Percentiles rank a stretch among this genome's conserved stretches.
Conservation (phyloP, 2,888 invertebrate genomes). For the Bugulina stolonifera region DNA sequence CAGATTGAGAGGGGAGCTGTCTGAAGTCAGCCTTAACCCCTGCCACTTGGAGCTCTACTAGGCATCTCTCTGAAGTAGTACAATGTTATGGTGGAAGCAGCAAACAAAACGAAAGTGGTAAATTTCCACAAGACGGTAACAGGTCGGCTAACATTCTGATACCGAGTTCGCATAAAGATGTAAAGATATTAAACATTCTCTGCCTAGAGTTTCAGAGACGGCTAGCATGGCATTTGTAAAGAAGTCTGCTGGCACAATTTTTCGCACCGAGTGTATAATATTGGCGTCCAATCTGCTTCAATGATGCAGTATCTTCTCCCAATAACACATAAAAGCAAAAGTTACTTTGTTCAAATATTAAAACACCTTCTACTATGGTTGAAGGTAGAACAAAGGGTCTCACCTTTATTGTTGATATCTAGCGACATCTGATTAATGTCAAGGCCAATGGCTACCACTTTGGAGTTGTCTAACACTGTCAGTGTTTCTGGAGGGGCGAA, state of each 20-base stretch:
- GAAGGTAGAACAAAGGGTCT: not conserved
- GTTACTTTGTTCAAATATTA: no score
- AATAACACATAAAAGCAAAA: no score
- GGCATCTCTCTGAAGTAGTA: slow-evolving; percentile 66
- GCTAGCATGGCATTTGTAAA: no score
- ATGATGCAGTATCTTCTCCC: no score
- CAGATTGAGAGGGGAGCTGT: slow-evolving; percentile 68
- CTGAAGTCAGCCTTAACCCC: slow-evolving; percentile 74
- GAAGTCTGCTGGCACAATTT: no score
- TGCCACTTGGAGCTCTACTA: slow-evolving; percentile 86
- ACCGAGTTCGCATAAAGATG: no score
- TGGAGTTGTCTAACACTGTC: slow-evolving; percentile 22
- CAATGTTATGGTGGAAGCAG: not conserved
- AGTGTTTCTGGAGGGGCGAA: slow-evolving; percentile 13
- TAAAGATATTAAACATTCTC: no score
- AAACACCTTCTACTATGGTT: no score
- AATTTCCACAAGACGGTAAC: not conserved
- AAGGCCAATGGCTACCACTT: not conserved
- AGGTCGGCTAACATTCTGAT: no score
- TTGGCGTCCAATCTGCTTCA: no score
- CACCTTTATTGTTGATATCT: slow-evolving; percentile 60
- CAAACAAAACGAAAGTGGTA: not conserved
- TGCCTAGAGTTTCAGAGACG: no score
- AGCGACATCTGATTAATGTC: slow-evolving; percentile 74
- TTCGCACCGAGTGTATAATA: no score